Evolutionary conservation across 2,113 vertebrate species (phyloP).

Genomic region (Strigops habroptila): DNA sequence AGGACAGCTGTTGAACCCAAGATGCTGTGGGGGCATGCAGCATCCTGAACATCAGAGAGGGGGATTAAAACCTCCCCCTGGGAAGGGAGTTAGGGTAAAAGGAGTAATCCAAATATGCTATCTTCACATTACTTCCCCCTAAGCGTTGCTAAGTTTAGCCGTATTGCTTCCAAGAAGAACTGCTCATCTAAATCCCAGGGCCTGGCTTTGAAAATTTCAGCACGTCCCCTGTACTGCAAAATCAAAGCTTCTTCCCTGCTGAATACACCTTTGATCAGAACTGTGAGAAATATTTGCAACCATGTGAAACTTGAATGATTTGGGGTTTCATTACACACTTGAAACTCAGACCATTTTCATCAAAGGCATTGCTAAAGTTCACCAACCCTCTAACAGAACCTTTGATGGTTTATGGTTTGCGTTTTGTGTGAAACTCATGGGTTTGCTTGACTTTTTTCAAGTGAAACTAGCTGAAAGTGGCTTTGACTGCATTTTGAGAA

Average conservation of each 20-base stretch:
- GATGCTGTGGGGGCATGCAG: not conserved
- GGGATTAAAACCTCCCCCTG: not conserved
- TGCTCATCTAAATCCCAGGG: slow-evolving; percentile 56
- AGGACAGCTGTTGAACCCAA: not conserved
- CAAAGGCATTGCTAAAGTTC: slow-evolving; percentile 66
- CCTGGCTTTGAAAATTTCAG: slow-evolving; percentile 66
- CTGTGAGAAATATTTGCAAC: slow-evolving; percentile 70
- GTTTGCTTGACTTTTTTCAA: slow-evolving; percentile 28
- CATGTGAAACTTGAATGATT: slow-evolving; percentile 71
- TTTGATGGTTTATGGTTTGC: slow-evolving; percentile 53
- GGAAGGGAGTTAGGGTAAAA: not conserved
- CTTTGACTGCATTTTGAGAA: slow-evolving; percentile 18
- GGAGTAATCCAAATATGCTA: slow-evolving; percentile 5
- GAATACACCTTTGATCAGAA: slow-evolving; percentile 71
- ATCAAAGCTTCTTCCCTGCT: slow-evolving; percentile 69
- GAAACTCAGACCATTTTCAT: slow-evolving; percentile 69
- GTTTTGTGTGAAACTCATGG: slow-evolving; percentile 32
- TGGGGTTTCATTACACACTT: slow-evolving; percentile 69
- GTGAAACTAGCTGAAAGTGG: slow-evolving; percentile 21
- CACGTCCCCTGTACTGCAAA: slow-evolving; percentile 59
- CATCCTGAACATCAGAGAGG: not conserved
- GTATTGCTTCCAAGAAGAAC: slow-evolving; percentile 26
- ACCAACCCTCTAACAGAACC: slow-evolving; percentile 45
- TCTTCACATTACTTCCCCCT: not conserved
- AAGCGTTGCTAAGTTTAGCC: slow-evolving; percentile 52